Evolutionary conservation across 2,888 invertebrate species (phyloP).

Genomic region (Tenthredo distinguenda): DNA sequence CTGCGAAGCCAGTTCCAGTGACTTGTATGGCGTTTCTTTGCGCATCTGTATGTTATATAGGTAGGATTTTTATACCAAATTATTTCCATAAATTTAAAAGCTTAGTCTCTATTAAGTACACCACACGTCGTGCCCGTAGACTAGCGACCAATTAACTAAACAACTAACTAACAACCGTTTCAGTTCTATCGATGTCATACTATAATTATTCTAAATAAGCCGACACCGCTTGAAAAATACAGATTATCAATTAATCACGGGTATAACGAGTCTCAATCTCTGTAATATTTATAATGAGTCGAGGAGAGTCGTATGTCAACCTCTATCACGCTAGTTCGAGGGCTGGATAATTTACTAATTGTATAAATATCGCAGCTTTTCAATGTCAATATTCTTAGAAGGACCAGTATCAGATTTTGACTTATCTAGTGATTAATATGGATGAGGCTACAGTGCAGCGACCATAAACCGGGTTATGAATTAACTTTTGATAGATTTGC

Average conservation of each 20-base stretch:
- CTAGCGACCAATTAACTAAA: not conserved
- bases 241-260: not conserved
- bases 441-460: not conserved
- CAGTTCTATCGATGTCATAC: not conserved
- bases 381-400: not conserved
- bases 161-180: not conserved
- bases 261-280: not conserved
- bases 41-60: not conserved
- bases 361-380: not conserved
- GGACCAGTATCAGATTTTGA: not conserved
- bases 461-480: not conserved
- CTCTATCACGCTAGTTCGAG: not conserved
- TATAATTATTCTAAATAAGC: not conserved
- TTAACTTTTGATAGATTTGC: not conserved
- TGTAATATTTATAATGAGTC: not conserved
- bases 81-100: not conserved
- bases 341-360: not conserved
- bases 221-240: not conserved
- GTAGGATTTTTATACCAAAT: constrained; percentile 8
- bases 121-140: not conserved
- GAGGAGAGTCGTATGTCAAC: not conserved
- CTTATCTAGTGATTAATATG: constrained; percentile 22
- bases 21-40: not conserved
- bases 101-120: not conserved
- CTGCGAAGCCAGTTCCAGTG: constrained; percentile 26